Evolutionary conservation across 2,113 vertebrate species (phyloP).

Genomic region (Talpa occidentalis): DNA sequence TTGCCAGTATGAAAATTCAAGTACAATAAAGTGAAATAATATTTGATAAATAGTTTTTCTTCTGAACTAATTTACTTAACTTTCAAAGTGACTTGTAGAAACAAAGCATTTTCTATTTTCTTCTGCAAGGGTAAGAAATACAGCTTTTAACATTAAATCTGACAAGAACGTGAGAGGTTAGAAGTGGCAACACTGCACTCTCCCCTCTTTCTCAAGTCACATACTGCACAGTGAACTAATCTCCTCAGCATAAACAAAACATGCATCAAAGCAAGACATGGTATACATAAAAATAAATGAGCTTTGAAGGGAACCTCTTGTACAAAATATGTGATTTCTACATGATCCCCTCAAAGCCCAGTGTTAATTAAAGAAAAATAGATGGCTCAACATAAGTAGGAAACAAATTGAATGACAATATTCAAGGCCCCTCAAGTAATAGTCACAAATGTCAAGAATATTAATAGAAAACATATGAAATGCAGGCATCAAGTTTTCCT

Average conservation of each 20-base stretch:
- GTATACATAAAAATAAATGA: slow-evolving; percentile 71
- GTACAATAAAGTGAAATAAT: slow-evolving; percentile 33
- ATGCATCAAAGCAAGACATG: neutral
- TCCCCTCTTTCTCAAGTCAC: slow-evolving; percentile 58
- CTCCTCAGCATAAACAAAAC: slow-evolving; percentile 75
- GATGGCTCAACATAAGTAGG: slow-evolving; percentile 49
- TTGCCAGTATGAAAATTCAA: slow-evolving; percentile 38
- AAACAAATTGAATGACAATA: slow-evolving; percentile 40
- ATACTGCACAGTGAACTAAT: slow-evolving; percentile 70
- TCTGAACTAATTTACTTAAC: slow-evolving; percentile 56
- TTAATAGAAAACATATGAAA: slow-evolving; percentile 28
- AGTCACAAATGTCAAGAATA: neutral
- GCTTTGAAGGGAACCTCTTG: slow-evolving; percentile 47
- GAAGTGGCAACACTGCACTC: slow-evolving; percentile 69
- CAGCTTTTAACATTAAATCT: slow-evolving; percentile 73
- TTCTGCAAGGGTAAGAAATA: slow-evolving; percentile 56
- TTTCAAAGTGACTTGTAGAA: slow-evolving; percentile 11
- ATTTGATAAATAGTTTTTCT: slow-evolving; percentile 61
- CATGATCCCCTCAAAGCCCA: slow-evolving; percentile 50
- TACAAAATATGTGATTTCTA: slow-evolving; percentile 67
- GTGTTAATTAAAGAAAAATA: slow-evolving; percentile 77
- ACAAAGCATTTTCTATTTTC: slow-evolving; percentile 51
- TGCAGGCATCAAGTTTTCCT: neutral
- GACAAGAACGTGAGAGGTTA: slow-evolving; percentile 72
- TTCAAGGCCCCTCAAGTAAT: neutral